Evolutionary conservation across 1,140 invertebrate species (phyloP).

Genomic region (Gonatopus flavifemur): DNA sequence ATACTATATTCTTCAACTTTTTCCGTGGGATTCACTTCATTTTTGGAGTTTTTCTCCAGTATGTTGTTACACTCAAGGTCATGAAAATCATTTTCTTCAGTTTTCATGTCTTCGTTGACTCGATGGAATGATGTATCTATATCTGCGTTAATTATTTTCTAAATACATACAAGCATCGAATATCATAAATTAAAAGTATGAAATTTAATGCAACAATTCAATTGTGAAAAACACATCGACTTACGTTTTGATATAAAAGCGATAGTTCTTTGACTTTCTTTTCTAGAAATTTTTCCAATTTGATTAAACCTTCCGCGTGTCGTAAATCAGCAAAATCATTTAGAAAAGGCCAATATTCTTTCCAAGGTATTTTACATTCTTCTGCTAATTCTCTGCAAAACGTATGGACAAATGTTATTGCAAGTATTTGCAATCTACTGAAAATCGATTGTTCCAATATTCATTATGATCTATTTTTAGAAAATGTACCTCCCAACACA

Average conservation of each 20-base stretch:
- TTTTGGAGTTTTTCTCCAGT: constrained; percentile 1
- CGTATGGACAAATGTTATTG: constrained; percentile 5
- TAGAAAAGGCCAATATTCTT: constrained; percentile 89
- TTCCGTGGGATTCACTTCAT: constrained; percentile 7
- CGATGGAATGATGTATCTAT: too few relatives aligned
- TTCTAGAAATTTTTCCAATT: constrained; percentile 75
- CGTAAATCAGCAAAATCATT: constrained; percentile 76
- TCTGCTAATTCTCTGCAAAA: constrained; percentile 63
- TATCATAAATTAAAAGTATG: too few relatives aligned
- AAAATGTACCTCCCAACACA: constrained; percentile 68
- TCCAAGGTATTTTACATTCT: constrained; percentile 78
- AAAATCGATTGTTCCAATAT: not conserved
- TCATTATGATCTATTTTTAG: not conserved
- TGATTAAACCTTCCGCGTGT: constrained; percentile 68
- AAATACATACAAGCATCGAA: too few relatives aligned
- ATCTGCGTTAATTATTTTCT: too few relatives aligned
- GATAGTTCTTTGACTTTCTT: constrained; percentile 42
- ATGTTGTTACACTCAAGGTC: too few relatives aligned
- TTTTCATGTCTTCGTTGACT: too few relatives aligned
- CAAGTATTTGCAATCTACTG: too few relatives aligned
- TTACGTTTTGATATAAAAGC: too few relatives aligned
- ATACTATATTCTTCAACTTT: too few relatives aligned
- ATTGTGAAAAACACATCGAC: too few relatives aligned
- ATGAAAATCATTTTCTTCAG: too few relatives aligned
- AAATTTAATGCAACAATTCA: too few relatives aligned